Evolutionary conservation across 2,888 invertebrate species (phyloP), one percentile per base, ranked within the genome.

Genomic region (Chrysotoxum bicinctum): DNA sequence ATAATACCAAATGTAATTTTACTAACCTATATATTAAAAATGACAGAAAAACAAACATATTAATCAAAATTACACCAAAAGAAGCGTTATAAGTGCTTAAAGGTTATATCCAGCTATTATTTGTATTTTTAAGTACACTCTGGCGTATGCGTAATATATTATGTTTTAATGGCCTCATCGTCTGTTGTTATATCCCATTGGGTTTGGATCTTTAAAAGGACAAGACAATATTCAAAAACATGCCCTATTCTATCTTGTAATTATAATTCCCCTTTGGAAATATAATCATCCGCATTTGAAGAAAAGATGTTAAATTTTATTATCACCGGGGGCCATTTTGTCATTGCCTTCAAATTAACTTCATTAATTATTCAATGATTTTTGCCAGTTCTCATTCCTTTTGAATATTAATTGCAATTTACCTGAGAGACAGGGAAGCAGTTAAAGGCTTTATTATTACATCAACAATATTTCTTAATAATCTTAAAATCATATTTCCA

Each of bases 321-420:
- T 64, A 19, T 30, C 45, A 21, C 45, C 1, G 4, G 45, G 64
- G 45, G 19, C 19, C 1, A 21, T 45, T 9, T 45, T 64, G 45
- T 30, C 45, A 64, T 45, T 64, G 64, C 45, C 45, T 64, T 45
- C 64, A 64, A 45, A 30, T 64, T 64, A 45, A 32, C 30, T 16
- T 30, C 45, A 32, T 64, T 64, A 4, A 64, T 30, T 64, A 64
- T 64, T 64, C 64, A 45, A 12, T 64, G 64, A 64, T 64, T 64
- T 45, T 32, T 26, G 9, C 9, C 16, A 16, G n/a, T n/a, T 30
- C 30, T 9, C 4, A n/a, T n/a, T n/a, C n/a, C n/a, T n/a, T 37
- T 10, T 12, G 45, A 45, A 19, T 32, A 64, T 30, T 30, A 45
- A 16, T 62, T 62, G 62, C 10, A 16, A 62, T 64, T 64, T 45